Base-by-base conservation (phyloP, 1,140 invertebrate species). In the Leptinotarsa defecta region DNA sequence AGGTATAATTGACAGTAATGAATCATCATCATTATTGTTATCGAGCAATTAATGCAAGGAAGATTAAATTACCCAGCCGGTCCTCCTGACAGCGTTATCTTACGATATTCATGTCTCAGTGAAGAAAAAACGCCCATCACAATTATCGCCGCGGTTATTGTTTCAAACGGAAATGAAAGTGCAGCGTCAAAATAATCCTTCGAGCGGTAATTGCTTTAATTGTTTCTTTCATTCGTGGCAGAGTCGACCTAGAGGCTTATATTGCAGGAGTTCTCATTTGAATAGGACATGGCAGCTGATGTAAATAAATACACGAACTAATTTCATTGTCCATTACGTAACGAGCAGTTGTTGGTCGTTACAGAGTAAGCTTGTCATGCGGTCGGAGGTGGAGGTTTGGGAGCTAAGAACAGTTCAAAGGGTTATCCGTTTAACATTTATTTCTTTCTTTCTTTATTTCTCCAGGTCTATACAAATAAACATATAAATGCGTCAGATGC, bases 141-240 rank as follows among this genome's bases (percentile, higher is more conserved):
- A 43, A 43, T 43, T 43, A 43, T 43, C 34, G 34, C 34, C 34
- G 34, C 34, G 34, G n/a, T 57, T 57, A 57, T 19, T 57, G 52
- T 57, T 57, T 57, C 52, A 13, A 57, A 15, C 52, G 52, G 52
- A 57, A 57, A 57, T 19, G 17, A 57, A 57, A 57, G 15, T 15
- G 52, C n/a, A 57, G 52, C 52, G 52, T 57, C 52, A 57, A 57
- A 57, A 57, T 57, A 57, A 17, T 57, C 52, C n/a, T 57, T 19
- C 52, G 17, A 15, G 52, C 52, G 17, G 5, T 57, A 57, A 57
- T 57, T 57, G 52, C 15, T 19, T 57, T 57, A 57, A 57, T 57
- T 57, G 52, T 57, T 17, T 57, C 3, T 57, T 57, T 13, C 4
- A 57, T 57, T 57, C 52, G 52, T 17, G n/a, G 52, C 34, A 43